Base-by-base conservation (phyloP, 30 jellyfish, hydroid and myxozoan species). In the Catostylus mosaicus region DNA sequence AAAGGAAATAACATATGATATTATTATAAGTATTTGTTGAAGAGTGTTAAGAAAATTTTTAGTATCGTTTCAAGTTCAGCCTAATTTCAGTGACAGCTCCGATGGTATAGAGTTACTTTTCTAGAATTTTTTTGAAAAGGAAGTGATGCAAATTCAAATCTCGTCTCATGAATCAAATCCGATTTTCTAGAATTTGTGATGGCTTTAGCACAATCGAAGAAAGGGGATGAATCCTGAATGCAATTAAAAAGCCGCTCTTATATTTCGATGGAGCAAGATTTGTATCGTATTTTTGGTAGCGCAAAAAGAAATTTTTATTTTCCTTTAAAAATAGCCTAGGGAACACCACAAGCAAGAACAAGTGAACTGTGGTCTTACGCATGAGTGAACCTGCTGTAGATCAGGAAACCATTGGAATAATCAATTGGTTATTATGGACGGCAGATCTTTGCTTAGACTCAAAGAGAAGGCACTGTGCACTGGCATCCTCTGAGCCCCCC, bases 341-440 rank as follows among this genome's bases (percentile, higher is more conserved):
- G 8, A n/a, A 52, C 67, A n/a, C 67, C 67, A 59, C 40, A 24
- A 24, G 71, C 40, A 59, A 59, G 38, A 2, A 22, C 71, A 16
- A 59, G 71, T 59, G 37, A 59, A 18, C 36, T 59, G 71, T 59
- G 71, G 71, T 16, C 38, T 59, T 59, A 59, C 71, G 71, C 71
- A 59, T 59, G 71, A 37, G 11, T 59, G 38, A 24, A 59, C 71
- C 38, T 59, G 40, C 36, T 59, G 71, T 59, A n/a, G 71, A 18
- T 59, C 71, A 59, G 71, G 71, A 59, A 59, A 59, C 71, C 71
- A 59, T 2, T 8, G 20, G 71, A 27, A 59, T 27, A 59, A 23
- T 59, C 71, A 27, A 26, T 8, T 59, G 71, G 26, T 26, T 59
- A n/a, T n/a, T n/a, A n/a, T n/a, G n/a, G n/a, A n/a, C n/a, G n/a